Evolutionary conservation across 2,888 invertebrate genomes (phyloP).

Genomic region (Philereme transversata): DNA sequence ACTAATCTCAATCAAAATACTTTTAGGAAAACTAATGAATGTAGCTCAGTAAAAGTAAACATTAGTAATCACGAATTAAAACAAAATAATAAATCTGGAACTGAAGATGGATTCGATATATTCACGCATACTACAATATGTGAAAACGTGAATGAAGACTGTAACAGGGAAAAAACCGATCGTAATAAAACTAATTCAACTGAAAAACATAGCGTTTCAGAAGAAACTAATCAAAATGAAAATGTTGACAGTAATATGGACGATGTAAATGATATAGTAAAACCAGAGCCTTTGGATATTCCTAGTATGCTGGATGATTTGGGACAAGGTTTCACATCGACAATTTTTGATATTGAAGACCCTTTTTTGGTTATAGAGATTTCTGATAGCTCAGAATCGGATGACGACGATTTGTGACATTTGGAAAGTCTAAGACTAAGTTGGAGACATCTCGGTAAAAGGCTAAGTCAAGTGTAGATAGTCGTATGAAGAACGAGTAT

Average conservation of each 20-base stretch:
- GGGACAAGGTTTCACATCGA: slow-evolving; percentile 50
- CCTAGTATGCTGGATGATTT: slow-evolving; percentile 45
- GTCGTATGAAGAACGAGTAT: too few relatives aligned
- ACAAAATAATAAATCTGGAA: background rate
- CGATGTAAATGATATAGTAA: slow-evolving; percentile 17
- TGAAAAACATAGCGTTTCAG: background rate
- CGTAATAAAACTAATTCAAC: background rate
- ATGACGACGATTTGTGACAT: slow-evolving; percentile 43
- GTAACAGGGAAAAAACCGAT: background rate
- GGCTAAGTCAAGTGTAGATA: too few relatives aligned
- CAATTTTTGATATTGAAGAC: slow-evolving; percentile 58
- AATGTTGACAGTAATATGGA: background rate
- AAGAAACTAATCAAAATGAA: background rate
- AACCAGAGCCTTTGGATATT: slow-evolving; percentile 35
- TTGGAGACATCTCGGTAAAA: too few relatives aligned
- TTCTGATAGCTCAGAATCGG: slow-evolving; percentile 56
- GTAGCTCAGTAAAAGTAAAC: background rate
- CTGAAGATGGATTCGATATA: background rate
- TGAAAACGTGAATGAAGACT: background rate
- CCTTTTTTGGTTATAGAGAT: slow-evolving; percentile 65
- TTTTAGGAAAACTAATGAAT: background rate
- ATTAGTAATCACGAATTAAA: background rate
- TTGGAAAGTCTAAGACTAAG: background rate
- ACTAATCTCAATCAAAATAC: background rate
- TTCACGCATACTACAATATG: slow-evolving; percentile 6